A percentile compares a stretch with the other conserved stretches of the same genome.
Conservation (phyloP, 2,113 vertebrate species). For the Theristicus caerulescens region DNA sequence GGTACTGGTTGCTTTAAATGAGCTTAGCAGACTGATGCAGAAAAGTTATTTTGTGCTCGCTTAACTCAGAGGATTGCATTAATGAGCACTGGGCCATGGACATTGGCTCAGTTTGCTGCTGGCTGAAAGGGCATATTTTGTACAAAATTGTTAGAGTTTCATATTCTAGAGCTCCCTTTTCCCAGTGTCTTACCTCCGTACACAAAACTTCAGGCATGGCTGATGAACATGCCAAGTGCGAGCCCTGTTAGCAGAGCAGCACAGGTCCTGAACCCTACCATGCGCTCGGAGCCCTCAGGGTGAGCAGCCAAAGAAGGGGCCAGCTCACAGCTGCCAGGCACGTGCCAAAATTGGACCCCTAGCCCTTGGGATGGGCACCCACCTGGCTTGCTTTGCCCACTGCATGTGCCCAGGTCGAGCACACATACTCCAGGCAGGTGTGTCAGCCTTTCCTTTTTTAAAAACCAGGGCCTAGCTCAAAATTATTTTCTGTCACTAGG, state of each 20-base stretch:
- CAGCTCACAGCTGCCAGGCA: background rate
- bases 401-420: accelerated
- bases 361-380: no score
- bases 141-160: background rate
- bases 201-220: background rate
- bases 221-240: background rate
- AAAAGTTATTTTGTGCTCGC: background rate
- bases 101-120: background rate
- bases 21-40: background rate
- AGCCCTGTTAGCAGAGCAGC: background rate
- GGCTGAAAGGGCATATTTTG: background rate
- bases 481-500: background rate
- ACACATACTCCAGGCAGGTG: background rate
- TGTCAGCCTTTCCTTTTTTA: background rate
- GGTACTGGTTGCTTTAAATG: background rate
- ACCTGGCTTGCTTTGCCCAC: background rate
- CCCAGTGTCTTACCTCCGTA: background rate
- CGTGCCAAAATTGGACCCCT: accelerated
- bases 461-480: background rate
- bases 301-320: background rate
- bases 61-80: background rate
- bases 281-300: background rate
- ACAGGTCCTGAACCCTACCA: background rate
- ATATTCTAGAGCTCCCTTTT: background rate
- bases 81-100: background rate